Base-by-base conservation (phyloP, 2,797 vertebrate genomes). In the Molossus alvarezi region DNA sequence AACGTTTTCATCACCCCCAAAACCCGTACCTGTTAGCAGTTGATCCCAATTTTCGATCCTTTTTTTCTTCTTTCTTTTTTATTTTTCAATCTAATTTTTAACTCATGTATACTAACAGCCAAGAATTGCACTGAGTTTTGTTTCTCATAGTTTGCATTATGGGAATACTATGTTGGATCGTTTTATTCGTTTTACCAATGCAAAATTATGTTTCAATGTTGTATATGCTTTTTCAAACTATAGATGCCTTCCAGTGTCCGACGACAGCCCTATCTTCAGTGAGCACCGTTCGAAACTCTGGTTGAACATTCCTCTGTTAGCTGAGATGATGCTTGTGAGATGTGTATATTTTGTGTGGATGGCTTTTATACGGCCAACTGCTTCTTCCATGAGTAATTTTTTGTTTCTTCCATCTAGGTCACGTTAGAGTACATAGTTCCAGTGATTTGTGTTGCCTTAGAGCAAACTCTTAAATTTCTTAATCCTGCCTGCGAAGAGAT, bases 381-480 rank as follows among this genome's bases (percentile, higher is more conserved):
- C 57, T 71, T 80, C 82, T 65, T 55, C 12, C 27, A 11, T 6
- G 18, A 75, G 53, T 51, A 33, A 48, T 5, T 37, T 85, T 65
- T 67, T 79, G 23, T 82, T 79, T 37, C 27, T 71, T 55, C 57
- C 37, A 76, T 23, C 10, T 65, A 75, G 6, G 41, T 81, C 11
- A 87, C 79, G 53, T 80, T 62, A 89, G 45, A 73, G 64, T 57
- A 73, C 76, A 83, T 57, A 23, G 64, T 62, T 79, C 91, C 41
- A 88, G 60, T 20, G 27, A 69, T 65, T 53, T 25, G 7, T 18
- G 4, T 55, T 85, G 41, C 69, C 71, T 90, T 71, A 20, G 48
- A 65, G 37, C 21, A 87, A 91, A 69, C 60, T 71, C 64, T 75
- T 72, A 94, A 48, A 91, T 88, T 25, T 71, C 71, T 81, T 87